Percentiles rank a stretch among this genome's conserved stretches.
phyloP scores from a whole-genome alignment of 1,140 invertebrate genomes.

The Harpegnathos saltator region DNA sequence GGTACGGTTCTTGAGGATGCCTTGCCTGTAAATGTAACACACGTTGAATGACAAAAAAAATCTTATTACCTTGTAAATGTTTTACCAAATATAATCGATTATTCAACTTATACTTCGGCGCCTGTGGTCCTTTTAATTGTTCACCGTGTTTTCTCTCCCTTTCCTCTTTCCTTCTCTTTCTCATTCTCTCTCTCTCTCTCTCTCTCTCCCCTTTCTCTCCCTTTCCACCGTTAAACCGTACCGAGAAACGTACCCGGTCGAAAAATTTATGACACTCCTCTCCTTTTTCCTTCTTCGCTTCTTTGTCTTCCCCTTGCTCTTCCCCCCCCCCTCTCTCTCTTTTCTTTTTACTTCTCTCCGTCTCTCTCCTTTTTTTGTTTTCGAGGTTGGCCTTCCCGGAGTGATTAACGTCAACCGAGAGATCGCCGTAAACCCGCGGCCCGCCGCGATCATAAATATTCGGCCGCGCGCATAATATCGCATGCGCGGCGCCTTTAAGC shows the following conservation, averaged over 20 bases:
- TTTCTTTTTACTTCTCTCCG: neutral
- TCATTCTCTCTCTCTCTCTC: neutral
- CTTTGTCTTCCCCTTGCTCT: neutral
- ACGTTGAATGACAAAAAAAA: conserved; percentile 83
- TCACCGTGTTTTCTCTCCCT: neutral
- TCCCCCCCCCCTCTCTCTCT: neutral
- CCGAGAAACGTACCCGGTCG: neutral
- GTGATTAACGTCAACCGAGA: conserved; percentile 47
- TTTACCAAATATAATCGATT: conserved; percentile 86
- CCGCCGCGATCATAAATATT: conserved; percentile 54
- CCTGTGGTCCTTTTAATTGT: conserved; percentile 11
- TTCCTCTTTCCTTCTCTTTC: neutral
- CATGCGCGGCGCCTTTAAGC: conserved; percentile 54
- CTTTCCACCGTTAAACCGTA: neutral
- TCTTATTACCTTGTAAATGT: conserved; percentile 86
- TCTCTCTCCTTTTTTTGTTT: neutral
- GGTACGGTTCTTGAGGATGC: conserved; percentile 85
- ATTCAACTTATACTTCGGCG: conserved; percentile 81
- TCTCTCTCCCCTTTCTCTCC: no score
- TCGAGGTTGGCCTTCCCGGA: neutral
- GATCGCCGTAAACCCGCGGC: conserved; percentile 16
- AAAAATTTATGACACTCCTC: conserved; percentile 9
- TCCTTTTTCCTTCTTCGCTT: neutral
- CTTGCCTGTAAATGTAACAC: conserved; percentile 86
- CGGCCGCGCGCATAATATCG: conserved; percentile 60